Percentiles rank a stretch among this genome's conserved stretches.
These are phyloP conservation scores for Hemicordylus capensis DNA, from an alignment of 2,113 vertebrate species.

Conservation along the genomic window DNA sequence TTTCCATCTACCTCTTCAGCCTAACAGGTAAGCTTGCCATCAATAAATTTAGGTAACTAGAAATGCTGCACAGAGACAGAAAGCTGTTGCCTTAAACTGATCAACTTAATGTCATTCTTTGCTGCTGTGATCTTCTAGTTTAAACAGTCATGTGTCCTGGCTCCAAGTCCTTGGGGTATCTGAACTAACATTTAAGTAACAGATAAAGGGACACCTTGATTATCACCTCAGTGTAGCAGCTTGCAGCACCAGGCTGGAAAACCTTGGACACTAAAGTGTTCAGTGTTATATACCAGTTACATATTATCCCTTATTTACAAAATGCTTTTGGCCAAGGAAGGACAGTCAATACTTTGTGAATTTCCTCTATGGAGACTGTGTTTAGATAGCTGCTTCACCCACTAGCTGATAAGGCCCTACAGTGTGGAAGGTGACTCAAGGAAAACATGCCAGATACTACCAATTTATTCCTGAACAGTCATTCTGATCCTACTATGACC, in stretches of 20 bases:
- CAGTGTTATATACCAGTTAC: background rate
- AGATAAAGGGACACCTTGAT: background rate
- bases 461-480: background rate
- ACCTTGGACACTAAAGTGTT: background rate
- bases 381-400: background rate
- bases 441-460: background rate
- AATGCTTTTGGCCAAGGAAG: background rate
- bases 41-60: background rate
- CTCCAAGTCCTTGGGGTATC: background rate
- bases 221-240: background rate
- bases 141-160: background rate
- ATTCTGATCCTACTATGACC: background rate
- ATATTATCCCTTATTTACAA: background rate
- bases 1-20: no score
- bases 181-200: background rate
- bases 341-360: no score
- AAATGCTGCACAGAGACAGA: accelerated
- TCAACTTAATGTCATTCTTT: background rate
- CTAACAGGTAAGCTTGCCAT: background rate
- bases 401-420: background rate
- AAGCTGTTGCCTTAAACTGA: accelerated
- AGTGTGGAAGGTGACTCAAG: background rate
- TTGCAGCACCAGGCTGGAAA: background rate
- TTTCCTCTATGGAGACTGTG: background rate
- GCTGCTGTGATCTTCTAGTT: background rate